Evolutionary conservation across 1,140 invertebrate species (phyloP), one percentile per base, ranked within the genome.

Genomic region (Drosophila grimshawi): DNA sequence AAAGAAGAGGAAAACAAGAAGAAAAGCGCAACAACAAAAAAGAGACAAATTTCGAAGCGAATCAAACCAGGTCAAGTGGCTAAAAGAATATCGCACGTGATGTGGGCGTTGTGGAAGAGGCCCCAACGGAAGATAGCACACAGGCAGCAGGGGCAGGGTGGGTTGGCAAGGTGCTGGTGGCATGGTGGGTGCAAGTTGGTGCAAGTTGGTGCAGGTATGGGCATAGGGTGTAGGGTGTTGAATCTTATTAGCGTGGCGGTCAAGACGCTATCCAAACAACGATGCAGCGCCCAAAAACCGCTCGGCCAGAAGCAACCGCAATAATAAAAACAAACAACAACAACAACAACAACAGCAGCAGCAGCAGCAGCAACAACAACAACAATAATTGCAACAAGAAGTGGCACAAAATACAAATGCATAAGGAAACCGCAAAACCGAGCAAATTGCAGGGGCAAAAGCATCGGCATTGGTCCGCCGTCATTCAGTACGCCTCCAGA

Each of bases 31-130:
- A 46, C 19, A 46, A 41, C 7, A 3, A 30, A 30, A 62, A 49
- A 19, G 19, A 19, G 19, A 45, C 3, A 29, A 45, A 55, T 62
- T 43, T 37, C 49, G 37, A 37, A 30, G 63, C 59, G 37, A 85
- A 78, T 73, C 77, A 80, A 88, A 86, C 72, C 85, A 81, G 82
- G 82, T 76, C 83, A 83, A 86, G 83, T 86, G 72, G 83, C 66
- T 43, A 46, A 60, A 55, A 70, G 33, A 68, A 77, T 43, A 62
- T 60, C 19, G 69, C 82, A 86, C 83, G 79, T 86, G 79, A 86
- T 79, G 83, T 53, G 53, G 11, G n/a, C 30, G 37, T 2, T 8
- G 11, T 33, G 39, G 4, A 1, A 29, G 27, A 19, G 7, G 19
- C 19, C 19, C 19, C 19, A 19, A 19, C 19, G 19, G 19, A 19